Evolutionary conservation across 2,113 vertebrate species (phyloP).

Genomic region (Ameiurus melas): DNA sequence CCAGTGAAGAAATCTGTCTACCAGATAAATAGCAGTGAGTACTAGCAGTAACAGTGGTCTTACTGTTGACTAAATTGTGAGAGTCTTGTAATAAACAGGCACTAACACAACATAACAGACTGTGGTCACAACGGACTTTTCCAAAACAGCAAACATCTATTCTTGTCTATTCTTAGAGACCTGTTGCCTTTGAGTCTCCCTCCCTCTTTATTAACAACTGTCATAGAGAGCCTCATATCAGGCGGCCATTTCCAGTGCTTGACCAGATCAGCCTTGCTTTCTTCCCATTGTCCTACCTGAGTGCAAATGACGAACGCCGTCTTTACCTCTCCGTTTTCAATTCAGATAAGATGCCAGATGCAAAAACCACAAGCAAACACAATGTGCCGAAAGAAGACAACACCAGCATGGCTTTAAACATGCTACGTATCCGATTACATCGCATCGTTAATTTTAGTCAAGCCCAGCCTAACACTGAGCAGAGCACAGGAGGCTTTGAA

Average conservation of each 20-base stretch:
- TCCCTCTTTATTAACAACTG: constrained; percentile 17
- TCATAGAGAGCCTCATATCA: constrained; percentile 26
- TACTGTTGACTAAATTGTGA: background rate
- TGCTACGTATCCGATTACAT: background rate
- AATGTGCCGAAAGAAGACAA: background rate
- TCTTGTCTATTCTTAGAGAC: constrained; percentile 27
- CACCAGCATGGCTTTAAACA: constrained; percentile 8
- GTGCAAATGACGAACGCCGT: constrained; percentile 34
- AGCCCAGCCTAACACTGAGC: constrained; percentile 1
- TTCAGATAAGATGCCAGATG: constrained; percentile 26
- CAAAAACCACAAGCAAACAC: background rate
- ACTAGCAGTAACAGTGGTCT: background rate
- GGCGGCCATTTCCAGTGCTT: background rate
- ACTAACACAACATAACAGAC: background rate
- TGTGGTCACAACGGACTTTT: background rate
- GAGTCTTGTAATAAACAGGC: background rate
- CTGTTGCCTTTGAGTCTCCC: background rate
- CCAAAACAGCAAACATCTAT: constrained; percentile 1
- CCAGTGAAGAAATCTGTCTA: background rate
- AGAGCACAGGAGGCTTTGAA: constrained; percentile 23
- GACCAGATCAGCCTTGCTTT: constrained; percentile 27
- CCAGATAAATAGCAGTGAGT: background rate
- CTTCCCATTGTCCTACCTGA: background rate
- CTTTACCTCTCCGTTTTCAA: constrained; percentile 30
- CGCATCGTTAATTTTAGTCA: background rate